A percentile compares a stretch with the other conserved stretches of the same genome.
Evolutionary conservation across 2,797 vertebrate species (phyloP).

Genomic region (Poliocrania exsul): DNA sequence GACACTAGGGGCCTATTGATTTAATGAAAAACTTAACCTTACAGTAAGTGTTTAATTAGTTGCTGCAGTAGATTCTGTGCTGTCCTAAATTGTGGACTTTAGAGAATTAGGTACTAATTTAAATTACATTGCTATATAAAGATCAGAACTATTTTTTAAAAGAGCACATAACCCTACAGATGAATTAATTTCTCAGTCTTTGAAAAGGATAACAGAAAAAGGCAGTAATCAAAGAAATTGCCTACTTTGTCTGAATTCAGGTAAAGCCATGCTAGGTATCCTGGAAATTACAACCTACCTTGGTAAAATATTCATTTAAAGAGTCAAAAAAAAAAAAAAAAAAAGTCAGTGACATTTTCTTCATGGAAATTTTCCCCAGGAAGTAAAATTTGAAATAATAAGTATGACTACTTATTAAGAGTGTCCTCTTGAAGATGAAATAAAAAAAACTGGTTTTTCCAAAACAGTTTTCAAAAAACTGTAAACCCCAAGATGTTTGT

Average conservation of each 20-base stretch:
- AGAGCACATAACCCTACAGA: slow-evolving; percentile 69
- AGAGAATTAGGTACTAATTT: slow-evolving; percentile 82
- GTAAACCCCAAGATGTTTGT: neutral
- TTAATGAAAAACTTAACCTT: slow-evolving; percentile 88
- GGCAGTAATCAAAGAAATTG: slow-evolving; percentile 54
- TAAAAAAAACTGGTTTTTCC: neutral
- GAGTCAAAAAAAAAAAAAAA: slow-evolving; percentile 2
- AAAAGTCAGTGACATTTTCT: neutral
- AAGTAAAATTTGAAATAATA: slow-evolving; percentile 17
- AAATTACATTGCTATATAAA: slow-evolving; percentile 79
- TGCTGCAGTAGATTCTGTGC: slow-evolving; percentile 75
- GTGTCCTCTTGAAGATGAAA: neutral
- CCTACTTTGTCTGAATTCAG: slow-evolving; percentile 45
- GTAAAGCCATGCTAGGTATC: neutral
- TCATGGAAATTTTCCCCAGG: neutral
- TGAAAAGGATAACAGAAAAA: slow-evolving; percentile 67
- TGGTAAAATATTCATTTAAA: slow-evolving; percentile 63
- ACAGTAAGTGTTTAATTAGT: slow-evolving; percentile 87
- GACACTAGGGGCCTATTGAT: slow-evolving; percentile 85
- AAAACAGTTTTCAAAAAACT: neutral
- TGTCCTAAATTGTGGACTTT: slow-evolving; percentile 84
- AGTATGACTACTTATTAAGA: neutral
- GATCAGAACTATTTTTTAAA: slow-evolving; percentile 75
- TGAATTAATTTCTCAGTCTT: slow-evolving; percentile 73
- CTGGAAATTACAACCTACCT: slow-evolving; percentile 35